Evolutionary conservation across 2,113 vertebrate genomes (phyloP).

Genomic region (Gopherus flavomarginatus): DNA sequence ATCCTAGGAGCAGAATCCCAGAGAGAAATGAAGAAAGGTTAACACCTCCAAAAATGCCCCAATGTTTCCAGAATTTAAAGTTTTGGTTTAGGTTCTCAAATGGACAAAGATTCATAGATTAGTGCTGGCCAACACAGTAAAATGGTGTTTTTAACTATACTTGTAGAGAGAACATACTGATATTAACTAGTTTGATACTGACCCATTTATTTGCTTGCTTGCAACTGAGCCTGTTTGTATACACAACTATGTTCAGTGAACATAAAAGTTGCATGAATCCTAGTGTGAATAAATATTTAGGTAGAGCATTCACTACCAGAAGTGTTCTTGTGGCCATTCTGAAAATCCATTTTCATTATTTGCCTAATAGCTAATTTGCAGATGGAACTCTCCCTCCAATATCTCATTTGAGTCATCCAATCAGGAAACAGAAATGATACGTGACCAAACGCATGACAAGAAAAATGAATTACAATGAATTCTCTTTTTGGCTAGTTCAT

Average conservation of each 20-base stretch:
- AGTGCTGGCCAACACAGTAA: background rate
- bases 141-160: background rate
- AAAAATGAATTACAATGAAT: background rate
- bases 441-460: background rate
- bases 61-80: background rate
- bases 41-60: background rate
- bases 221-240: accelerated
- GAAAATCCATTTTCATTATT: background rate
- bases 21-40: background rate
- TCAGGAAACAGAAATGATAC: slow-evolving; percentile 55
- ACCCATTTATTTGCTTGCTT: background rate
- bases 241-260: background rate
- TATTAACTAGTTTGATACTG: background rate
- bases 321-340: background rate
- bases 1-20: background rate
- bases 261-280: background rate
- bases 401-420: slow-evolving; percentile 24
- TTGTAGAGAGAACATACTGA: accelerated
- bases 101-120: background rate
- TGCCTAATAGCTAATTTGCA: slow-evolving; percentile 9
- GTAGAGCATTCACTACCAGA: background rate
- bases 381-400: background rate
- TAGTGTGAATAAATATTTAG: accelerated
- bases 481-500: background rate
- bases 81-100: background rate